Evolutionary conservation across 1,140 invertebrate genomes (phyloP).

Genomic region (Paraescarpia echinospica): DNA sequence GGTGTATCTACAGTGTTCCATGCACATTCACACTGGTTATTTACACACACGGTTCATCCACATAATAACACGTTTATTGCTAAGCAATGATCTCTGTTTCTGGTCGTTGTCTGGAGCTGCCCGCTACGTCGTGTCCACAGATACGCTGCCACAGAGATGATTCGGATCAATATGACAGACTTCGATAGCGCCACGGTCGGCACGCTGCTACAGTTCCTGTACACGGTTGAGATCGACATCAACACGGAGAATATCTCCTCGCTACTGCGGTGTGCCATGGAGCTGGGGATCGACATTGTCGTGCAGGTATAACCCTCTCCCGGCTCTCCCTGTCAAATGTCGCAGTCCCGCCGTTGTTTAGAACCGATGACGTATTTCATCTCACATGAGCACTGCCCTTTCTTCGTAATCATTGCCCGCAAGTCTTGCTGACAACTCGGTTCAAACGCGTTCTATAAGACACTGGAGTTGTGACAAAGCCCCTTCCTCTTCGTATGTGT

Average conservation of each 20-base stretch:
- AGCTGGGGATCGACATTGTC: conserved; percentile 26
- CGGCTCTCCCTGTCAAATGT: not conserved
- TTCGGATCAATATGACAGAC: conserved; percentile 30
- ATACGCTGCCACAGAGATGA: conserved; percentile 4
- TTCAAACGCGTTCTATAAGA: too few relatives aligned
- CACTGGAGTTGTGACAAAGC: too few relatives aligned
- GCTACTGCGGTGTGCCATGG: conserved; percentile 25
- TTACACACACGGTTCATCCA: too few relatives aligned
- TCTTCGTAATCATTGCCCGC: too few relatives aligned
- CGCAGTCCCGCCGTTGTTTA: too few relatives aligned
- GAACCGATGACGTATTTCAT: too few relatives aligned
- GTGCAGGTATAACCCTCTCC: not conserved
- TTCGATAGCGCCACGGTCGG: conserved; percentile 26
- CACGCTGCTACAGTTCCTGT: conserved; percentile 30
- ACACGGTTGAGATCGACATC: conserved; percentile 31
- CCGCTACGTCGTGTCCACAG: not conserved
- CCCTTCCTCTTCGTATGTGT: too few relatives aligned
- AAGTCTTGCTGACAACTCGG: too few relatives aligned
- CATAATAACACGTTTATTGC: too few relatives aligned
- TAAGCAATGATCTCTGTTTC: not conserved
- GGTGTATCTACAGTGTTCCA: too few relatives aligned
- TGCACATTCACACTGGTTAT: too few relatives aligned
- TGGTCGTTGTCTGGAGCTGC: not conserved
- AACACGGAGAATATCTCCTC: conserved; percentile 26
- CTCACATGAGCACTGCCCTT: too few relatives aligned